A percentile compares a stretch with the other conserved stretches of the same genome.
Conservation (phyloP, 2,888 invertebrate species). For the Noctua janthe region DNA sequence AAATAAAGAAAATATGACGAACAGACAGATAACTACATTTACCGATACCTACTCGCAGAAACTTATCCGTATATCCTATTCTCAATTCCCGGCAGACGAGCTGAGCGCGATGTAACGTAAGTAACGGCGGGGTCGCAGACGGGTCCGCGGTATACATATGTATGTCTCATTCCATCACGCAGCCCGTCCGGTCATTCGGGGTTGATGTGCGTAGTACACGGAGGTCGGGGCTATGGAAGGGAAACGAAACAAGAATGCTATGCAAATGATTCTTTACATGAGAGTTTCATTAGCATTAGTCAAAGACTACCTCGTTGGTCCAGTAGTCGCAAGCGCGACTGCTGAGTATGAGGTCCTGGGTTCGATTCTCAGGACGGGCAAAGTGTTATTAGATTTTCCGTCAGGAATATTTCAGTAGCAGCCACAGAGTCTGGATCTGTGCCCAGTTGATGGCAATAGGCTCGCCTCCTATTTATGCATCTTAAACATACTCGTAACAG, state of each 20-base stretch:
- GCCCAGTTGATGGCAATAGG: no score
- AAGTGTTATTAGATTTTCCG: no score
- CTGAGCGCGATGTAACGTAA: constrained; percentile 39
- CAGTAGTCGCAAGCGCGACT: no score
- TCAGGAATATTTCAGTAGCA: no score
- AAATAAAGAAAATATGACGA: not conserved
- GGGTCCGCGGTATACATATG: constrained; percentile 56
- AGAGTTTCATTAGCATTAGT: not conserved
- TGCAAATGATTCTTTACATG: not conserved
- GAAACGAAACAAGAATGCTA: not conserved
- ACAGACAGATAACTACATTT: constrained; percentile 9
- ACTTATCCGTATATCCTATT: not conserved
- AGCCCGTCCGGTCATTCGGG: constrained; percentile 59
- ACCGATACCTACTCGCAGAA: not conserved
- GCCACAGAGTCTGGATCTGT: no score
- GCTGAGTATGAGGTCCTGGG: no score
- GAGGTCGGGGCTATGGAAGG: constrained; percentile 14
- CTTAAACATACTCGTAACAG: no score
- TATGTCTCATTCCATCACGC: constrained; percentile 62
- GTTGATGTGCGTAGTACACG: constrained; percentile 42
- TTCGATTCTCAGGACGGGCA: no score
- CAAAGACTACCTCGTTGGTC: no score
- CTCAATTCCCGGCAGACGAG: constrained; percentile 31
- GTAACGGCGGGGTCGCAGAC: constrained; percentile 40
- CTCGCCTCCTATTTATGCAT: no score